A percentile compares a stretch with the other conserved stretches of the same genome.
phyloP scores from a whole-genome alignment of 2,888 invertebrate species.

The Acanthosepion lycidas region DNA sequence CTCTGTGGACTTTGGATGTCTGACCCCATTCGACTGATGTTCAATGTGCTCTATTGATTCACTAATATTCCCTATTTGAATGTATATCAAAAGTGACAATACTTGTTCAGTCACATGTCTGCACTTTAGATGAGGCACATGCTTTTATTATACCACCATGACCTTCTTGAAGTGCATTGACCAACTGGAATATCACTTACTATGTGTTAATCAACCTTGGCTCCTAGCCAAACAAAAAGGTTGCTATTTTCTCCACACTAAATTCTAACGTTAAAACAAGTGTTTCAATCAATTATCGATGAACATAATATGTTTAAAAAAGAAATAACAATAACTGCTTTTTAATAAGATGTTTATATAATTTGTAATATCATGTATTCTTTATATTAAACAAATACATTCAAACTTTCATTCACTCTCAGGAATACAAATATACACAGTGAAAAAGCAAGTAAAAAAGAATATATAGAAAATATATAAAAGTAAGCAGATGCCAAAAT shows the following conservation, averaged over 20 bases:
- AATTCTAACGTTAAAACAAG: no score
- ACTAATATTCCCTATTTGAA: slow-evolving; percentile 16
- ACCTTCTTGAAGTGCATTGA: background rate
- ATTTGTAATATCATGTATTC: no score
- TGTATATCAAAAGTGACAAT: background rate
- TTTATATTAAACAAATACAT: no score
- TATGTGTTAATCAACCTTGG: background rate
- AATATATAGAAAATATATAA: background rate
- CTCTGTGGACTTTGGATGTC: slow-evolving; percentile 12
- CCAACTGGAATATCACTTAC: slow-evolving; percentile 6
- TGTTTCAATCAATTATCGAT: no score
- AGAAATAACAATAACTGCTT: no score
- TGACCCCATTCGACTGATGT: slow-evolving; percentile 33
- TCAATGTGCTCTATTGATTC: background rate
- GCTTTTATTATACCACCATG: background rate
- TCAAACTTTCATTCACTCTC: no score
- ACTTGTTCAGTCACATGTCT: background rate
- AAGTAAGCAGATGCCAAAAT: background rate
- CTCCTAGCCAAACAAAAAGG: no score
- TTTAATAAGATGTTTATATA: no score
- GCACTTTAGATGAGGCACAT: slow-evolving; percentile 11
- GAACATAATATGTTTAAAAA: no score
- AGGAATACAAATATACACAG: no score
- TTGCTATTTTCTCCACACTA: no score
- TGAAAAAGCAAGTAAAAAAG: background rate